Evolutionary conservation across 64 coral and sea anemone genomes (phyloP).

Genomic region (Dendrophyllia cribrosa): DNA sequence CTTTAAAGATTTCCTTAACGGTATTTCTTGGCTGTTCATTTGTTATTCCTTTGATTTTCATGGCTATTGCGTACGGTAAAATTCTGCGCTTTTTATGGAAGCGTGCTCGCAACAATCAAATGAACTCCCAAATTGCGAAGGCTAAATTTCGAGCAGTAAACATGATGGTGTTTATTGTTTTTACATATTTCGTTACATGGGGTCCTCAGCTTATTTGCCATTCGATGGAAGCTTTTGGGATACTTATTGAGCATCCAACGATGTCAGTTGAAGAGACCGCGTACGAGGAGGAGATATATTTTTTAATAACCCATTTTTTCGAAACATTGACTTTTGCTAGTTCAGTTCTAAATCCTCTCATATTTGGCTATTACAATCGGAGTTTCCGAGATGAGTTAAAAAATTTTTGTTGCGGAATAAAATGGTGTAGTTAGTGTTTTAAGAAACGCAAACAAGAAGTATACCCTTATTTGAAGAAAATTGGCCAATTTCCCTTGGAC

Average conservation of each 20-base stretch:
- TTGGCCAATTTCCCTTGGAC: too few relatives aligned
- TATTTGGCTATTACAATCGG: slow-evolving; percentile 51
- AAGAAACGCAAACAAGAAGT: not conserved
- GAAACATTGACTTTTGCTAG: slow-evolving; percentile 16
- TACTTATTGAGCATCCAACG: not conserved
- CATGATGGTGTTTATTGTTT: slow-evolving; percentile 51
- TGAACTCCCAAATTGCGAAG: not conserved
- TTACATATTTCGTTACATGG: slow-evolving; percentile 44
- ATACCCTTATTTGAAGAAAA: not conserved
- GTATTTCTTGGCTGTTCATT: slow-evolving; percentile 7
- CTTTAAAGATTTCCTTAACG: slow-evolving; percentile 24
- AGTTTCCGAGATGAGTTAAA: slow-evolving; percentile 10
- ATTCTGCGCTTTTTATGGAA: slow-evolving; percentile 15
- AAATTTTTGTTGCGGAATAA: not conserved
- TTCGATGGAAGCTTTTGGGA: not conserved
- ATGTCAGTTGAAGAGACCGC: not conserved
- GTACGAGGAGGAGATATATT: not conserved
- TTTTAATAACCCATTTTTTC: not conserved
- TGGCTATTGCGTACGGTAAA: slow-evolving; percentile 10
- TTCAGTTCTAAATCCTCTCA: slow-evolving; percentile 47
- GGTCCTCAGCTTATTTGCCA: slow-evolving; percentile 6
- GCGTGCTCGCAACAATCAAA: not conserved
- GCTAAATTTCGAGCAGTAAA: slow-evolving; percentile 16
- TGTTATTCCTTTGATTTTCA: slow-evolving; percentile 32
- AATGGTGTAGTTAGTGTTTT: not conserved